Evolutionary conservation across 64 coral and sea anemone genomes (phyloP).

Genomic region (Montipora foliosa): DNA sequence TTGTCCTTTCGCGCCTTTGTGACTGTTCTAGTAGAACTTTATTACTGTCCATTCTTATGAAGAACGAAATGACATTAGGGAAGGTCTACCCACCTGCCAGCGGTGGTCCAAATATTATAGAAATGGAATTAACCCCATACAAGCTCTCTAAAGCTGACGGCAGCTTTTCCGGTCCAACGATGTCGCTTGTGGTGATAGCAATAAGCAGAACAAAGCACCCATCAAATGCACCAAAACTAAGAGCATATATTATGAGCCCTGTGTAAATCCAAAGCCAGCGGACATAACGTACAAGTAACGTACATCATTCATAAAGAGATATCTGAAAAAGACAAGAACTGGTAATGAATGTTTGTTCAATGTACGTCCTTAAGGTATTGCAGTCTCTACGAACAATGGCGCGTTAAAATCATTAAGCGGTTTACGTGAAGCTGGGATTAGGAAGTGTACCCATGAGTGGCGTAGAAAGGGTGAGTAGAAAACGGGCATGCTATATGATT

Average conservation of each 20-base stretch:
- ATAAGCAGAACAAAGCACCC: conserved; percentile 88
- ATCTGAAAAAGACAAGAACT: conserved; percentile 18
- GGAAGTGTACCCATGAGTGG: too few species aligned
- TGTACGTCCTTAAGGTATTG: neutral
- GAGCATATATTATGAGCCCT: conserved; percentile 78
- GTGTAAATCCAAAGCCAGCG: conserved; percentile 65
- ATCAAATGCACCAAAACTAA: conserved; percentile 79
- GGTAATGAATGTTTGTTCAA: neutral
- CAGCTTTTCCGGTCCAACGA: conserved; percentile 69
- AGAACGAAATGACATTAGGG: too few species aligned
- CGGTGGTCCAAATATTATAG: conserved; percentile 86
- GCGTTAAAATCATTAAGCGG: too few species aligned
- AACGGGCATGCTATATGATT: too few species aligned
- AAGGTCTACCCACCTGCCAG: conserved; percentile 67
- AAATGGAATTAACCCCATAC: conserved; percentile 73
- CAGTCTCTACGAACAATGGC: too few species aligned
- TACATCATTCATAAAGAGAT: conserved; percentile 92
- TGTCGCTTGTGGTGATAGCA: conserved; percentile 79
- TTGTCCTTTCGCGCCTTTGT: too few species aligned
- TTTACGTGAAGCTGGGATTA: too few species aligned
- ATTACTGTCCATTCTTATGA: too few species aligned
- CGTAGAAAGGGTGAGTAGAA: too few species aligned
- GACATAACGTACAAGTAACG: conserved; percentile 79
- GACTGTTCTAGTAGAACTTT: too few species aligned
- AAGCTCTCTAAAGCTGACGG: conserved; percentile 72